Conservation (phyloP, 2,113 vertebrate genomes). For the Rostratula benghalensis region DNA sequence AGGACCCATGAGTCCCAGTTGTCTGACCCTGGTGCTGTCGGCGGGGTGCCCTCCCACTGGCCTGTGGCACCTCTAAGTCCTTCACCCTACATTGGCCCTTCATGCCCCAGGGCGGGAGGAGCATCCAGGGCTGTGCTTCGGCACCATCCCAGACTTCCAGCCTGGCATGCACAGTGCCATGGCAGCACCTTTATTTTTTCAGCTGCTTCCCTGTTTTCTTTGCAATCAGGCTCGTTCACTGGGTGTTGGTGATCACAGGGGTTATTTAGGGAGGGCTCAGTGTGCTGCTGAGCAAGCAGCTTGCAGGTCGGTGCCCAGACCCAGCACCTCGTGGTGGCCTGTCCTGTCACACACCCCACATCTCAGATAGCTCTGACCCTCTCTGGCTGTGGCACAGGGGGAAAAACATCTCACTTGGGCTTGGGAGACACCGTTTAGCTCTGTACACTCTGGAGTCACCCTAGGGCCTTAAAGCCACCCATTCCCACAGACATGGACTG, state of each 20-base stretch:
- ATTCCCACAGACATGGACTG: background rate
- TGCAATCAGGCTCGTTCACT: background rate
- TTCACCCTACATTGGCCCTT: background rate
- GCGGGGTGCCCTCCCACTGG: background rate
- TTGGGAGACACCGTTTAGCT: background rate
- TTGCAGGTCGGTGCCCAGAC: background rate
- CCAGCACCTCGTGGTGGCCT: background rate
- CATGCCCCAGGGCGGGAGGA: background rate
- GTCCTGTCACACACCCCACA: background rate
- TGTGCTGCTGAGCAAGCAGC: background rate
- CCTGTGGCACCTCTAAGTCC: background rate
- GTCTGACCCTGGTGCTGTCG: fast-evolving
- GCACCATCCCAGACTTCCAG: background rate
- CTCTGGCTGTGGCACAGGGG: background rate
- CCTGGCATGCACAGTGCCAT: background rate
- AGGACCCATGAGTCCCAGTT: background rate
- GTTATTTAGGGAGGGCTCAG: background rate
- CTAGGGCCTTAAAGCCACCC: background rate
- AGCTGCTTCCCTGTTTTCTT: slow-evolving; percentile 49
- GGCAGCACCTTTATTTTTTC: slow-evolving; percentile 39
- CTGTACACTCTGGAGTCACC: background rate
- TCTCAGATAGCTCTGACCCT: background rate
- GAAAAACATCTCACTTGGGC: background rate
- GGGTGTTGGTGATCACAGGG: background rate
- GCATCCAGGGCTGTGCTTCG: background rate